Conservation (phyloP, 92 coral and sea anemone species). For the Palythoa heliodiscus region DNA sequence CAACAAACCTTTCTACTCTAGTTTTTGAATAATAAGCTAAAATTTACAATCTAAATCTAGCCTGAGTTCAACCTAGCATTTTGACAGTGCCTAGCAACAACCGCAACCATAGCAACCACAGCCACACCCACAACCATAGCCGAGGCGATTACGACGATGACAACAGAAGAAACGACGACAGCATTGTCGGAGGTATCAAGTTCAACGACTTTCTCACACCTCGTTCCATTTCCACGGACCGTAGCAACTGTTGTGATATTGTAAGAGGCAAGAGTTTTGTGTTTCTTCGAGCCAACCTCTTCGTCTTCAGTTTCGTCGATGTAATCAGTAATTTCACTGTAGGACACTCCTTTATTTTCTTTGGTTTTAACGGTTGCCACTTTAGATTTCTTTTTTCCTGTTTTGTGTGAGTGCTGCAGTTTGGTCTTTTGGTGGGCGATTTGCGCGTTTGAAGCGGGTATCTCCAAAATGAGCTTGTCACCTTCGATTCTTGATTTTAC, state of each 20-base stretch:
- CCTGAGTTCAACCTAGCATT: slow-evolving; percentile 66
- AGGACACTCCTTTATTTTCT: slow-evolving; percentile 20
- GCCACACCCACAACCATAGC: slow-evolving; percentile 99
- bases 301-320: slow-evolving; percentile 69
- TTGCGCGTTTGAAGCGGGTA: slow-evolving; percentile 67
- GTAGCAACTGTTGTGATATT: slow-evolving; percentile 79
- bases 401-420: slow-evolving; percentile 31
- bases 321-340: slow-evolving; percentile 83
- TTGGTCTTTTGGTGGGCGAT: slow-evolving; percentile 41
- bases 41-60: not conserved
- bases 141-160: slow-evolving; percentile 99
- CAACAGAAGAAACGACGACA: slow-evolving; percentile 99
- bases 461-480: slow-evolving; percentile 70
- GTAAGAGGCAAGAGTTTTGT: slow-evolving; percentile 75
- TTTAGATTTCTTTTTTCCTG: slow-evolving; percentile 63
- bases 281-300: slow-evolving; percentile 42
- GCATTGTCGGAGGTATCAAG: slow-evolving; percentile 99
- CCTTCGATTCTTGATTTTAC: slow-evolving; percentile 75
- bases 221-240: slow-evolving; percentile 77
- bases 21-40: not conserved
- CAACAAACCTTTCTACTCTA: slow-evolving; percentile 4
- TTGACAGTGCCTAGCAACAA: slow-evolving; percentile 99
- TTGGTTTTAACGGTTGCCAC: slow-evolving; percentile 31
- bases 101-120: slow-evolving; percentile 99
- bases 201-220: slow-evolving; percentile 94